A percentile compares a stretch with the other conserved stretches of the same genome.
Conservation (phyloP, 1,140 invertebrate species). For the Cotesia typhae region DNA sequence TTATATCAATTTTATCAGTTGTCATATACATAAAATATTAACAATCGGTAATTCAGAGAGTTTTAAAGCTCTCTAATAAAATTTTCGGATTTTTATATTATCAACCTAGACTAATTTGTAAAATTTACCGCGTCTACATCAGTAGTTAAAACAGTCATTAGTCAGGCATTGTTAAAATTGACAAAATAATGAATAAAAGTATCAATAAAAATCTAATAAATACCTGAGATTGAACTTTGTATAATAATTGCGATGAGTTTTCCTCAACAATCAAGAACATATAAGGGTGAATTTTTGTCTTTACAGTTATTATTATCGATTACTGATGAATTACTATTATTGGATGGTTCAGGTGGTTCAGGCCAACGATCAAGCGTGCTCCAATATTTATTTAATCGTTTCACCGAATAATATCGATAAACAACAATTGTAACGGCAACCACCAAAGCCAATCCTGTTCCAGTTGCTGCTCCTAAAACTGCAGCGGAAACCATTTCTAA, state of each 20-base stretch:
- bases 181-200: too few species aligned
- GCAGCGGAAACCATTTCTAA: slow-evolving; percentile 31
- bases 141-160: too few species aligned
- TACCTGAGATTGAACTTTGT: slow-evolving; percentile 32
- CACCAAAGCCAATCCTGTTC: slow-evolving; percentile 70
- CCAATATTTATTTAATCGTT: slow-evolving; percentile 67
- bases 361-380: slow-evolving; percentile 66
- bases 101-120: too few species aligned
- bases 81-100: too few species aligned
- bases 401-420: slow-evolving; percentile 69
- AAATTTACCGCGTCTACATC: too few species aligned
- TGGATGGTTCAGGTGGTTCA: slow-evolving; percentile 37
- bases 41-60: too few species aligned
- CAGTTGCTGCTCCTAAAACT: slow-evolving; percentile 70
- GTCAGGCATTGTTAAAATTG: too few species aligned
- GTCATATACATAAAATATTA: too few species aligned
- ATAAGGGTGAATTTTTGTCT: neutral
- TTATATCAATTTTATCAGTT: too few species aligned
- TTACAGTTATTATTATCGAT: slow-evolving; percentile 26
- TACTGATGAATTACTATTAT: neutral
- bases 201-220: neutral
- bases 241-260: slow-evolving; percentile 27
- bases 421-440: slow-evolving; percentile 71
- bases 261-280: slow-evolving; percentile 32
- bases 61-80: too few species aligned